A percentile compares a stretch with the other conserved stretches of the same genome.
Conservation (phyloP, 2,888 invertebrate genomes). For the Andrena hattorfiana region DNA sequence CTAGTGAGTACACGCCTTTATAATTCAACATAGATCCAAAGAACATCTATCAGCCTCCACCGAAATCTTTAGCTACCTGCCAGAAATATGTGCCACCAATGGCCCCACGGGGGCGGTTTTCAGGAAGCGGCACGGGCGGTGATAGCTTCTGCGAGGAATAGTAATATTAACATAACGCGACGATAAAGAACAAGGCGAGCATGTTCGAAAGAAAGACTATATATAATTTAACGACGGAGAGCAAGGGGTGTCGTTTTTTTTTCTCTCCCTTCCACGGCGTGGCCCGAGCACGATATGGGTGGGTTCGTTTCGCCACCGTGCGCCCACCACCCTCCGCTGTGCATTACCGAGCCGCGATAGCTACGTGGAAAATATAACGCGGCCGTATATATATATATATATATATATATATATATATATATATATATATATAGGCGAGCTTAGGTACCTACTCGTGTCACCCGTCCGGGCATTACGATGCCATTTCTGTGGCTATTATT, state of each 20-base stretch:
- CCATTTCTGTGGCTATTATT: slow-evolving; percentile 78
- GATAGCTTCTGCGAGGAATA: slow-evolving; percentile 53
- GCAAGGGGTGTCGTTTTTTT: slow-evolving; percentile 71
- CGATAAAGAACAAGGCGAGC: slow-evolving; percentile 75
- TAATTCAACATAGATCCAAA: no score
- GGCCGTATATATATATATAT: slow-evolving; percentile 13
- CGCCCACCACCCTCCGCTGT: slow-evolving; percentile 37
- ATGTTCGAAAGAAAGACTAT: slow-evolving; percentile 75
- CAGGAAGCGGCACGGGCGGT: slow-evolving; percentile 10
- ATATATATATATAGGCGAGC: slow-evolving; percentile 37
- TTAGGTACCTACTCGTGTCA: slow-evolving; percentile 68
- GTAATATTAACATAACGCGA: slow-evolving; percentile 80
- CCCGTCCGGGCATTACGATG: slow-evolving; percentile 68
- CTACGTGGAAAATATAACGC: slow-evolving; percentile 75
- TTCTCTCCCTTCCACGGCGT: slow-evolving; percentile 63
- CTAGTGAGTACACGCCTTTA: no score
- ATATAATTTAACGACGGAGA: slow-evolving; percentile 69
- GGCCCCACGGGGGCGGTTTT: no score
- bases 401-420: no score
- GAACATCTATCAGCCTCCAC: no score
- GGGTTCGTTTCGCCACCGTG: slow-evolving; percentile 66
- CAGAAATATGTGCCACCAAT: no score
- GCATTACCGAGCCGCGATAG: slow-evolving; percentile 67
- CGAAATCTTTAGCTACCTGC: no score
- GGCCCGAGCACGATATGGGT: slow-evolving; percentile 78